Percentiles rank a stretch among this genome's conserved stretches.
These are phyloP conservation scores for Hucho hucho DNA, from an alignment of 2,113 vertebrate genomes.

Conservation along the genomic window DNA sequence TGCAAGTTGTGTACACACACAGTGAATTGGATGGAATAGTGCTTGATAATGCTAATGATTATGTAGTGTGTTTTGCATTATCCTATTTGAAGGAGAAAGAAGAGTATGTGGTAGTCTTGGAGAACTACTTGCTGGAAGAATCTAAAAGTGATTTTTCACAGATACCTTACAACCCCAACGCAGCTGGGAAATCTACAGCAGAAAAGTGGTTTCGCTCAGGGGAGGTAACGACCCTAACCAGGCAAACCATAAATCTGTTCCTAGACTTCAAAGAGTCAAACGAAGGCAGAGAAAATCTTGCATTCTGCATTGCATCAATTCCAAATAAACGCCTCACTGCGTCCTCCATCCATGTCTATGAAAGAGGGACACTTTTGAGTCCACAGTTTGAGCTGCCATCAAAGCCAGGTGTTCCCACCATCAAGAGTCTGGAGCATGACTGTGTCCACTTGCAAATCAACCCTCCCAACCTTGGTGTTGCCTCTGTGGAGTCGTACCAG, in stretches of 20 bases:
- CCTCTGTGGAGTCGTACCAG: slow-evolving; percentile 11
- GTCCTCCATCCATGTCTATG: slow-evolving; percentile 39
- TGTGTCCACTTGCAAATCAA: slow-evolving; percentile 29
- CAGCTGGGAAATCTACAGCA: not conserved
- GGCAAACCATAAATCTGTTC: slow-evolving; percentile 28
- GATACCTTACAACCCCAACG: slow-evolving; percentile 2
- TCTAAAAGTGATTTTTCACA: not conserved
- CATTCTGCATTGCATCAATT: slow-evolving; percentile 38
- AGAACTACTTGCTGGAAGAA: slow-evolving; percentile 24
- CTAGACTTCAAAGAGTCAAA: slow-evolving; percentile 42
- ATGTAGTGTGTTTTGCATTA: slow-evolving; percentile 30
- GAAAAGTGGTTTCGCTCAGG: slow-evolving; percentile 27
- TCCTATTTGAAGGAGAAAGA: slow-evolving; percentile 21
- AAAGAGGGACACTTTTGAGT: slow-evolving; percentile 22
- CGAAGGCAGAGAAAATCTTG: slow-evolving; percentile 4
- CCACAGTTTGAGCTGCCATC: slow-evolving; percentile 36
- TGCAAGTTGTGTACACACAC: slow-evolving; percentile 13
- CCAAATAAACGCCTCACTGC: slow-evolving; percentile 14
- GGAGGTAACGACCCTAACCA: slow-evolving; percentile 5
- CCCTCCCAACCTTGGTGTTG: slow-evolving; percentile 7
- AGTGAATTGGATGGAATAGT: slow-evolving; percentile 33
- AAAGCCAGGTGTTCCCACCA: slow-evolving; percentile 18
- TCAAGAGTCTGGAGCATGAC: slow-evolving; percentile 26
- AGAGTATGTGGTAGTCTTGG: slow-evolving; percentile 11
- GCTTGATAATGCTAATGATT: slow-evolving; percentile 21